Percentiles rank a stretch among this genome's conserved stretches.
Conservation (phyloP, 1,140 invertebrate species). For the Atopsyche davidsoni region DNA sequence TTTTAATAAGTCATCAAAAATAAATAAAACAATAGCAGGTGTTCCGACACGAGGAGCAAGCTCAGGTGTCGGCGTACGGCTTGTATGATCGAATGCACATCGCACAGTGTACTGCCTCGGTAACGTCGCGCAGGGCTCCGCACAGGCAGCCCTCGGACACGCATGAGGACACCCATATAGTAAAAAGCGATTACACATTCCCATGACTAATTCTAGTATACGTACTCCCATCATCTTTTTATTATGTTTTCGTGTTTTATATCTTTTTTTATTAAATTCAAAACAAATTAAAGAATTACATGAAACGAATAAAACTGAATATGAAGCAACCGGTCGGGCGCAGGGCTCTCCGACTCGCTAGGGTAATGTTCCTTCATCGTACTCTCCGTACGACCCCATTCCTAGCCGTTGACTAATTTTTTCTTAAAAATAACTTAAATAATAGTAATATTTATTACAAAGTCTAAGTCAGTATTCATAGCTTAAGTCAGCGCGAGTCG, state of each 20-base stretch:
- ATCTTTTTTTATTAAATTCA: conserved; percentile 25
- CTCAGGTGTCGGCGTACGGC: background rate
- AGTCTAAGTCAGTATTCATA: conserved; percentile 31
- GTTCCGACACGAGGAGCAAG: background rate
- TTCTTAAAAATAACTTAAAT: conserved; percentile 29
- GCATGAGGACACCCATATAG: conserved; percentile 20
- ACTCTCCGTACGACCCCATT: conserved; percentile 3
- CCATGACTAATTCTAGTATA: conserved; percentile 25
- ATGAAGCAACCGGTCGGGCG: conserved; percentile 4
- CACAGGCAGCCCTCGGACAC: background rate
- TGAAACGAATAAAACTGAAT: conserved; percentile 14
- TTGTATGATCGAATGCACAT: background rate
- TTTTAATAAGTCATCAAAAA: background rate
- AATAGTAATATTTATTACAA: conserved; percentile 28
- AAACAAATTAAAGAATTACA: conserved; percentile 19
- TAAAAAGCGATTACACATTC: conserved; percentile 25
- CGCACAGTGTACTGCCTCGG: conserved; percentile 1
- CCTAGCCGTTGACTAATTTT: conserved; percentile 28
- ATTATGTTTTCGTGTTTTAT: conserved; percentile 27
- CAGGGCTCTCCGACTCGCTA: conserved; percentile 1
- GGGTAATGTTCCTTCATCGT: background rate
- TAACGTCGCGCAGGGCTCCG: background rate
- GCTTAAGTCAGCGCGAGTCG: conserved; percentile 28
- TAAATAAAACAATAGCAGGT: conserved; percentile 6
- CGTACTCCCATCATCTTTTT: conserved; percentile 26